phyloP scores from a whole-genome alignment of 2,113 vertebrate genomes.

The Hydrochoerus hydrochaeris region DNA sequence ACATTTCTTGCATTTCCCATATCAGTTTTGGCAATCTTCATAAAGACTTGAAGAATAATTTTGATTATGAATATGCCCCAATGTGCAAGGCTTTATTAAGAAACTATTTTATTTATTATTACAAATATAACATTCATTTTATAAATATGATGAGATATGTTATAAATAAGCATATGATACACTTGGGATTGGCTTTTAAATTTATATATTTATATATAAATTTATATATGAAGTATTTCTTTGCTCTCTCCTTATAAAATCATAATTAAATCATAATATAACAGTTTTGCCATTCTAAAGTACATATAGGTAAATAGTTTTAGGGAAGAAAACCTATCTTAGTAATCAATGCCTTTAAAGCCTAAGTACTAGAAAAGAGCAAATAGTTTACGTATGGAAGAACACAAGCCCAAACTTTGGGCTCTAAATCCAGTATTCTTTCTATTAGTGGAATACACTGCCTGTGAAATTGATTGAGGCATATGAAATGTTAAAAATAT shows the following conservation, averaged over 20 bases:
- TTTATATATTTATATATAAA: not conserved
- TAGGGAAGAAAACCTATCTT: constrained; percentile 24
- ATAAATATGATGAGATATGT: not conserved
- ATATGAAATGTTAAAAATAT: constrained; percentile 24
- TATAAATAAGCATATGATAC: not conserved
- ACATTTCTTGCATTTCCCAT: constrained; percentile 51
- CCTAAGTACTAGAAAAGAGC: not conserved
- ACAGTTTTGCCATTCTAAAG: not conserved
- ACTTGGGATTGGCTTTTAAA: not conserved
- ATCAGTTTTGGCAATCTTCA: constrained; percentile 9
- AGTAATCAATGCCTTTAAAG: not conserved
- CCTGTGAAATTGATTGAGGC: not conserved
- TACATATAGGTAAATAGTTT: not conserved
- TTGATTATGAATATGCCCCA: constrained; percentile 18
- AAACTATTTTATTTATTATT: constrained; percentile 31
- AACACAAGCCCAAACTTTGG: not conserved
- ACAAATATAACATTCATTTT: constrained; percentile 8
- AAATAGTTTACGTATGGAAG: not conserved
- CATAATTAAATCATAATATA: not conserved
- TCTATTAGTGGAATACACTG: not conserved
- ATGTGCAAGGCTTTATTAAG: not conserved
- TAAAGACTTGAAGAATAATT: constrained; percentile 43
- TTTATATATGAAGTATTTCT: not conserved
- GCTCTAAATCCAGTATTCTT: not conserved
- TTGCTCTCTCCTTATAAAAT: not conserved